Percentiles rank a stretch among this genome's conserved stretches.
phyloP scores from a whole-genome alignment of 2,797 vertebrate species.

The Cyprinodon diabolis region DNA sequence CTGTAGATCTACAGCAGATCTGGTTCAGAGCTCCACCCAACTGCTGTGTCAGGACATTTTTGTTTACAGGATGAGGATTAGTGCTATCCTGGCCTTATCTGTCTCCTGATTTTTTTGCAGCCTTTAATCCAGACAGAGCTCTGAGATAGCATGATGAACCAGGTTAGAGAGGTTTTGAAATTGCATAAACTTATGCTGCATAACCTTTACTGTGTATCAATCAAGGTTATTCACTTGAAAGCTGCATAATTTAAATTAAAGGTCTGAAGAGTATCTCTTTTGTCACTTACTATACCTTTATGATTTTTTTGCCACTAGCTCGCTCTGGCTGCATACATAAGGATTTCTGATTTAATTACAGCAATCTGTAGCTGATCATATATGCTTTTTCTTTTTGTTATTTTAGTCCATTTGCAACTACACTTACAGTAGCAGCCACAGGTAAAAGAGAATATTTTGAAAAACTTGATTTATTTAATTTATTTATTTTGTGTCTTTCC shows the following conservation, averaged over 20 bases:
- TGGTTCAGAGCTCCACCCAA: conserved; percentile 38
- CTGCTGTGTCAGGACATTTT: conserved; percentile 70
- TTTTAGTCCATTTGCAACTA: too few relatives aligned
- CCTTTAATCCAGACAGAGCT: conserved; percentile 43
- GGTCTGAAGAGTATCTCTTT: neutral
- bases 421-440: too few relatives aligned
- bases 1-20: neutral
- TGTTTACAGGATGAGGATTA: conserved; percentile 67
- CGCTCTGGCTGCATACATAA: too few relatives aligned
- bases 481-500: too few relatives aligned
- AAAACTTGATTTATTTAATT: too few relatives aligned
- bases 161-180: conserved; percentile 25
- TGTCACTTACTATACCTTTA: too few relatives aligned
- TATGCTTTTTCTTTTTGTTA: too few relatives aligned
- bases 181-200: neutral
- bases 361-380: too few relatives aligned
- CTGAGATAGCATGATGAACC: conserved; percentile 21
- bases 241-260: neutral
- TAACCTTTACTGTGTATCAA: neutral
- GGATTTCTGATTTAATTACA: too few relatives aligned
- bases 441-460: too few relatives aligned
- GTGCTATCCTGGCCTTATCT: conserved; percentile 64
- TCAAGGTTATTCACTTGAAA: neutral
- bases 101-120: conserved; percentile 48
- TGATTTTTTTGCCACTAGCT: too few relatives aligned